These are phyloP conservation scores for Meriones psammophilus DNA, from an alignment of 2,797 vertebrate species.

Conservation along the genomic window DNA sequence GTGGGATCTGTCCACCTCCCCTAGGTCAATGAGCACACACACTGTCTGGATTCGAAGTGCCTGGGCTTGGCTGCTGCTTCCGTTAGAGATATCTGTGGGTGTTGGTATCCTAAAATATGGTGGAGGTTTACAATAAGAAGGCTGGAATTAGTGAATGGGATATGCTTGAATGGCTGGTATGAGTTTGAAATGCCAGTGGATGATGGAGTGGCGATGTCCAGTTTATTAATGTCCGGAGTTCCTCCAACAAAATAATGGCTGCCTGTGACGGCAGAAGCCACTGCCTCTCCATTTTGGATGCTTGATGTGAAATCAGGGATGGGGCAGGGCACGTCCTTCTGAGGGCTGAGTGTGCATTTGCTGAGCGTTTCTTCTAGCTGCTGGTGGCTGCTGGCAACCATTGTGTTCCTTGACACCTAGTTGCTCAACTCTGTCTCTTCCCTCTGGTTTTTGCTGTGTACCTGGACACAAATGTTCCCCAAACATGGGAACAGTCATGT, in stretches of 20 bases:
- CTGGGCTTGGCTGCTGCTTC: too few relatives aligned
- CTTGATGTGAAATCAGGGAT: background rate
- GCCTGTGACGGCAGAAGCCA: background rate
- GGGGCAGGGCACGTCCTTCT: background rate
- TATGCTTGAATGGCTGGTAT: background rate
- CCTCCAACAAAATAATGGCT: background rate
- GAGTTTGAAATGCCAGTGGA: background rate
- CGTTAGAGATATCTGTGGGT: too few relatives aligned
- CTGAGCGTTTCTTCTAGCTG: background rate
- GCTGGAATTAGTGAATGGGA: background rate
- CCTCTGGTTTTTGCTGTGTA: background rate
- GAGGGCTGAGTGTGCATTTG: background rate
- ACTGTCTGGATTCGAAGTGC: background rate
- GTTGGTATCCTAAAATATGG: background rate
- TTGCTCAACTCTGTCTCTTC: background rate
- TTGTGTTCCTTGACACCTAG: background rate
- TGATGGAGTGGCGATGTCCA: background rate
- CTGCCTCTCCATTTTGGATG: background rate
- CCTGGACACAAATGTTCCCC: background rate
- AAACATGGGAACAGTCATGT: background rate
- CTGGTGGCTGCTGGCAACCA: background rate
- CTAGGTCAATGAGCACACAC: too few relatives aligned
- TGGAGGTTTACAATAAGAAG: background rate
- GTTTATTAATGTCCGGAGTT: background rate
- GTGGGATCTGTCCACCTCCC: background rate